A percentile compares a stretch with the other conserved stretches of the same genome.
Conservation (phyloP, 2,888 invertebrate genomes). For the Hydraecia micacea region DNA sequence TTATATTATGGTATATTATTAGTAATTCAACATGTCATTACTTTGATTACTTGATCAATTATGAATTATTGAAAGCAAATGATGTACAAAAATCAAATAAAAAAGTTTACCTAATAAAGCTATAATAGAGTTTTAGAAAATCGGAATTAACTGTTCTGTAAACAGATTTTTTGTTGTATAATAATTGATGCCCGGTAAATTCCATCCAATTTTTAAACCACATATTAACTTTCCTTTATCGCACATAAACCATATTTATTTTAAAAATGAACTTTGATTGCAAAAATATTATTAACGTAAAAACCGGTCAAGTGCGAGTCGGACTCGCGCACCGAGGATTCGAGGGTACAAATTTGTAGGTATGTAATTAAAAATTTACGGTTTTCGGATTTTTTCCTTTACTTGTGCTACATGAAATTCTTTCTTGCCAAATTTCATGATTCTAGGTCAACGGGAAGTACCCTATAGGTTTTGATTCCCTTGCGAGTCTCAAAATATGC, state of each 20-base stretch:
- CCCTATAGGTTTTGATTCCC: no score
- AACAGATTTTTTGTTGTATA: slow-evolving; percentile 18
- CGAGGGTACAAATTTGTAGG: no score
- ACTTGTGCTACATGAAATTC: no score
- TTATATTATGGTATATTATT: neutral
- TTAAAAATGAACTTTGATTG: neutral
- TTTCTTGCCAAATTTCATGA: no score
- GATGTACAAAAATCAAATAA: slow-evolving; percentile 7
- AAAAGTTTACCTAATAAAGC: slow-evolving; percentile 9
- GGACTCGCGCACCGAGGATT: no score
- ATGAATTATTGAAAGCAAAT: slow-evolving; percentile 33
- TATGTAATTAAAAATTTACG: no score
- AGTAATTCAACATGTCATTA: slow-evolving; percentile 21
- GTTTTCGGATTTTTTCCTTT: no score
- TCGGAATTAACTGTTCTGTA: neutral
- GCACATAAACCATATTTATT: slow-evolving; percentile 46
- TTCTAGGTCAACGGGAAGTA: no score
- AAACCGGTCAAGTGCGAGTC: no score
- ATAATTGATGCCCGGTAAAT: slow-evolving; percentile 51
- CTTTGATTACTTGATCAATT: slow-evolving; percentile 16
- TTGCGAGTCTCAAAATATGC: no score
- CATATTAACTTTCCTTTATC: slow-evolving; percentile 7
- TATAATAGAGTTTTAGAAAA: slow-evolving; percentile 7
- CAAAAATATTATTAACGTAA: neutral
- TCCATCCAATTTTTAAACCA: neutral